phyloP scores from a whole-genome alignment of 1,140 invertebrate species.

The Bombus fervidus region DNA sequence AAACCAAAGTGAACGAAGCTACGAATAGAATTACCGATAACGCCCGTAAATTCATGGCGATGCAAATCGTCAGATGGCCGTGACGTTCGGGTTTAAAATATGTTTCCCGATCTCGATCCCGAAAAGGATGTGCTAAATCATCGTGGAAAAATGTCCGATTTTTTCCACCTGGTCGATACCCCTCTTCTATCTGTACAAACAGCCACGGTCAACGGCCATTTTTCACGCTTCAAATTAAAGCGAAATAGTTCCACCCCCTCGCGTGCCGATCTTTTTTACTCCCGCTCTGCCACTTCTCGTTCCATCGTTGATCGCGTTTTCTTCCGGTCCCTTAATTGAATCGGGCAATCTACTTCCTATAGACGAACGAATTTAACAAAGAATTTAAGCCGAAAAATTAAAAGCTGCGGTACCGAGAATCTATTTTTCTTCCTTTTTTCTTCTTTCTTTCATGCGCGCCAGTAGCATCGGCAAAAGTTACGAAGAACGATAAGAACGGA shows the following conservation, averaged over 20 bases:
- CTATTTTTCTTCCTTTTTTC: not conserved
- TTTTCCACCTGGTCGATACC: conserved; percentile 23
- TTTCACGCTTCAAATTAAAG: conserved; percentile 39
- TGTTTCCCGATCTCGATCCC: conserved; percentile 48
- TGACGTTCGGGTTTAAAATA: conserved; percentile 46
- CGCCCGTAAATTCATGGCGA: conserved; percentile 38
- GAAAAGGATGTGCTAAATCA: conserved; percentile 50
- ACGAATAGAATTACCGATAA: conserved; percentile 26
- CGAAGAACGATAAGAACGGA: not conserved
- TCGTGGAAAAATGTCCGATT: conserved; percentile 42
- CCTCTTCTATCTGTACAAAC: not conserved
- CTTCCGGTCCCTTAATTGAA: not conserved
- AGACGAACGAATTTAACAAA: not conserved
- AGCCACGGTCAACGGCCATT: conserved; percentile 32
- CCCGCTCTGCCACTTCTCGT: not conserved
- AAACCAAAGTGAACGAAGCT: not conserved
- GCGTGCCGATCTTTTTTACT: too few relatives aligned
- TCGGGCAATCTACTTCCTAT: not conserved
- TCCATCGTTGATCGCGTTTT: not conserved
- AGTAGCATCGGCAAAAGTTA: not conserved
- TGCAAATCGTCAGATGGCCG: conserved; percentile 44
- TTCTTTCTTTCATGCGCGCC: not conserved
- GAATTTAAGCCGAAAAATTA: not conserved
- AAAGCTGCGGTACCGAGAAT: not conserved
- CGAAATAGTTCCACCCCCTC: not conserved